phyloP scores from a whole-genome alignment of 1,140 invertebrate species.

The Microplitis demolitor region DNA sequence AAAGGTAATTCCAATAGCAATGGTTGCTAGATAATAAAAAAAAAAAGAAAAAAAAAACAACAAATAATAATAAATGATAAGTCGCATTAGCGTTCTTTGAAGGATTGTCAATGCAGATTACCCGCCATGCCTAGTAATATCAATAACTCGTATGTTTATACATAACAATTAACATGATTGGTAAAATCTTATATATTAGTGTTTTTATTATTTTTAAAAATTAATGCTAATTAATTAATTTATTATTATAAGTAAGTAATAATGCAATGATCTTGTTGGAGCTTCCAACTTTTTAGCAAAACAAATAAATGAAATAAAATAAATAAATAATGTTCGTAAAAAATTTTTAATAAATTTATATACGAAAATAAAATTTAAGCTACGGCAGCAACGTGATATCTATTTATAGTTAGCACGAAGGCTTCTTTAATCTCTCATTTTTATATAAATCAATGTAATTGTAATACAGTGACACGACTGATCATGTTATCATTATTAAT shows the following conservation, averaged over 20 bases:
- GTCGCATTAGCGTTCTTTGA: conserved; percentile 42
- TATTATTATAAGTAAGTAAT: conserved; percentile 48
- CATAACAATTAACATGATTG: conserved; percentile 57
- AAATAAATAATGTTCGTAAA: conserved; percentile 33
- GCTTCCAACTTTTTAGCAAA: conserved; percentile 45
- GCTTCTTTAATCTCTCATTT: conserved; percentile 41
- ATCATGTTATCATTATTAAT: conserved; percentile 50
- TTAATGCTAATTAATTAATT: conserved; percentile 51
- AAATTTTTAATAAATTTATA: conserved; percentile 17
- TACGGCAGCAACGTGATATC: conserved; percentile 43
- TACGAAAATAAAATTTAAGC: conserved; percentile 14
- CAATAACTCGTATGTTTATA: conserved; percentile 58
- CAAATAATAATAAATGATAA: conserved; percentile 13
- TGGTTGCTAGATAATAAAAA: conserved; percentile 54
- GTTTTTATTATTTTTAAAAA: conserved; percentile 52
- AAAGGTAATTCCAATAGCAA: conserved; percentile 66
- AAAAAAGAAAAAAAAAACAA: conserved; percentile 1
- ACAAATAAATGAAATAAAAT: conserved; percentile 26
- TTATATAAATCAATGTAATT: conserved; percentile 52
- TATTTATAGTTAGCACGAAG: conserved; percentile 41
- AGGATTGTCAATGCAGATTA: conserved; percentile 42
- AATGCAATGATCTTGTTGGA: conserved; percentile 42
- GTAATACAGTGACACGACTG: conserved; percentile 43
- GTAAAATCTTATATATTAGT: conserved; percentile 55
- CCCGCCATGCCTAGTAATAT: conserved; percentile 52